Base-by-base conservation (phyloP, 2,888 invertebrate species). In the Erynnis tages region DNA sequence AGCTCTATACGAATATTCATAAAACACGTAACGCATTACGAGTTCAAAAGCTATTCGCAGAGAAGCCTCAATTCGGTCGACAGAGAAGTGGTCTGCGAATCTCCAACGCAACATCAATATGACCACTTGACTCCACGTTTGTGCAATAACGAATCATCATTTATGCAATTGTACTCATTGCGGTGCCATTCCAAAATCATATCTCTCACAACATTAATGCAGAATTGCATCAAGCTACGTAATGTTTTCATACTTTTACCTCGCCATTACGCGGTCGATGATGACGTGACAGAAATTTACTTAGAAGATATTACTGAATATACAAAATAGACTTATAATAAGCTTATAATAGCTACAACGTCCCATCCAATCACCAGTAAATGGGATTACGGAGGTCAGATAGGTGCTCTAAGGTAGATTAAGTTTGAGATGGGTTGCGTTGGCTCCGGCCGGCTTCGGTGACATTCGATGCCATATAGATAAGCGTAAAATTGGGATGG, bases 171-270 rank as follows among this genome's bases (percentile, higher is more conserved):
- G 13, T 30, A 10, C 7, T 44, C 44, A 32, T 21, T 34, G 44
- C 44, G 21, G 17, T 8, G 34, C 32, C 19, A n/a, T 23, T 49
- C 13, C 29, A 41, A 49, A 41, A 49, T 3, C 11, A 32, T 14
- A 32, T 8, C 16, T 25, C 25, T 49, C 11, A 25, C 4, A 27
- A 7, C 16, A 43, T 19, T 13, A 34, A 19, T 11, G 10, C 25
- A 35, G 13, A 41, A 32, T 41, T 49, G 40, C 49, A 34, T 25
- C 25, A 32, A 25, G 7, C 13, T 21, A 10, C 7, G 37, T n/a
- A 21, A 40, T 10, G 10, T 25, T 25, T 41, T 48, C 16, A 23
- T 48, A 48, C 37, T 32, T 48, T 49, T 41, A 49, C 41, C 11
- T 25, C 25, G 17, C 7, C 11, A 41, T 25, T 34, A 25, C 8